Conservation (phyloP, 2,113 vertebrate genomes). For the Vicugna pacos region DNA sequence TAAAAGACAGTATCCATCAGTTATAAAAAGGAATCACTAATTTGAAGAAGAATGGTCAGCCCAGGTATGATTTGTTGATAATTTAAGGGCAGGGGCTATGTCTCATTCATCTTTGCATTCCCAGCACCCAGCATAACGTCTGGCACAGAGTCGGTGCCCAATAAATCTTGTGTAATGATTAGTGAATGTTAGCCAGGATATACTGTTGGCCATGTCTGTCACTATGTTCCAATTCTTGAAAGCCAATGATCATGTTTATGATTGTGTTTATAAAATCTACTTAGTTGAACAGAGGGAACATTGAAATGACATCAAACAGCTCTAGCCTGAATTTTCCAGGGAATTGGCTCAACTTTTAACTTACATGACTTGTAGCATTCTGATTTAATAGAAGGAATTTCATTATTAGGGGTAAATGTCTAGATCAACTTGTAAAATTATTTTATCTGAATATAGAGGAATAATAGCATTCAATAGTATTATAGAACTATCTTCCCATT, state of each 20-base stretch:
- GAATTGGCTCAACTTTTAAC: background rate
- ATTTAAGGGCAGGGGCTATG: background rate
- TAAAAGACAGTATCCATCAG: background rate
- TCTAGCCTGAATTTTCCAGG: background rate
- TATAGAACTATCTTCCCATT: background rate
- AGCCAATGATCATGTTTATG: background rate
- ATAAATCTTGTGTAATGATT: background rate
- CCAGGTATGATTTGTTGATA: background rate
- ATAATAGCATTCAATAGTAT: background rate
- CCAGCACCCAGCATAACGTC: background rate
- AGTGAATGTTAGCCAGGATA: background rate
- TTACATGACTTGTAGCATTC: background rate
- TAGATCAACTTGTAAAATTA: background rate
- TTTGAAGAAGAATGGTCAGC: background rate
- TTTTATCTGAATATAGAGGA: background rate
- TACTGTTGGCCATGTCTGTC: background rate
- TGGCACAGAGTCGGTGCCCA: background rate
- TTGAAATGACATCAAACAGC: background rate
- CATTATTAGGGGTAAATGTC: background rate
- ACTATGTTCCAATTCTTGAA: background rate
- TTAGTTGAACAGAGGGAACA: background rate
- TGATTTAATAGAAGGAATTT: background rate
- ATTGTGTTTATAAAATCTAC: background rate
- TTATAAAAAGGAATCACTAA: background rate
- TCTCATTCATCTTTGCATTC: background rate